Percentiles rank a stretch among this genome's conserved stretches.
Evolutionary conservation across 2,797 vertebrate species (phyloP).

Genomic region (Linurgus olivaceus): DNA sequence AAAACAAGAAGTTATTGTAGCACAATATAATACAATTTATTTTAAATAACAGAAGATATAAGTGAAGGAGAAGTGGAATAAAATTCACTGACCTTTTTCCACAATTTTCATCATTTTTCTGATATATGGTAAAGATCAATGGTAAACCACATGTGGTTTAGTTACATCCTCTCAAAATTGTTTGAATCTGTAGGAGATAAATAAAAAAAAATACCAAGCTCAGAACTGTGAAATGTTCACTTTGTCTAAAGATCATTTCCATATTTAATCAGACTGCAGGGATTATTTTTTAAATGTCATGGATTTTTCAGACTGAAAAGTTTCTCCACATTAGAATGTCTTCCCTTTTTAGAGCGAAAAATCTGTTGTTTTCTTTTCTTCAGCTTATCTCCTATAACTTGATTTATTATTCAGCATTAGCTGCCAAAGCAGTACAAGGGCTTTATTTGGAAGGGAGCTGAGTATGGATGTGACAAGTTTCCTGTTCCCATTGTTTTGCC

Average conservation of each 20-base stretch:
- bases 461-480: neutral
- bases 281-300: neutral
- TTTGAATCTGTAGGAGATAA: neutral
- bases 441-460: neutral
- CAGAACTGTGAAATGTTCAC: neutral
- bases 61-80: neutral
- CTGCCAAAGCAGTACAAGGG: neutral
- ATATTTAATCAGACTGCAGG: neutral
- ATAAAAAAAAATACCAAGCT: neutral
- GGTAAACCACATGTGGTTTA: neutral
- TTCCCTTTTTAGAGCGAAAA: neutral
- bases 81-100: constrained; percentile 35
- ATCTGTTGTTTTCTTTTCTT: neutral
- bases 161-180: neutral
- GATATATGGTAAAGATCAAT: constrained; percentile 14
- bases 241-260: constrained; percentile 18
- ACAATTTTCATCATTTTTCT: constrained; percentile 9
- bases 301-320: neutral
- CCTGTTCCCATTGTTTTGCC: neutral
- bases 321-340: neutral
- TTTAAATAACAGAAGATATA: constrained; percentile 27
- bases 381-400: neutral
- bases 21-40: constrained; percentile 5
- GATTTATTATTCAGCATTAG: neutral
- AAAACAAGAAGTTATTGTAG: constrained; percentile 7